phyloP scores from a whole-genome alignment of 2,797 vertebrate species.

The Pseudochirops cupreus region DNA sequence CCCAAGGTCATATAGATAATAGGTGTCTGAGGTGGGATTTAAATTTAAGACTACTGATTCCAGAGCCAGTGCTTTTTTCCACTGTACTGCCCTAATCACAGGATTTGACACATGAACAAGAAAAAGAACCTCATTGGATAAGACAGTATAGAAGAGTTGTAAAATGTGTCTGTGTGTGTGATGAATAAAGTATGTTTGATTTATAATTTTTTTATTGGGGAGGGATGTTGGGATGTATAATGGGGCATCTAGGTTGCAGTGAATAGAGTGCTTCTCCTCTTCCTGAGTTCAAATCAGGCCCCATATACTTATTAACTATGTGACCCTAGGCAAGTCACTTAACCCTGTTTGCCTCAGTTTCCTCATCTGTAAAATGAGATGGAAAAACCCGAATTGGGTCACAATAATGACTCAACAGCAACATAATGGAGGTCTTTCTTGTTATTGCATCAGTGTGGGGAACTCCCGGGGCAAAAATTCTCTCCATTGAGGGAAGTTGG shows the following conservation, averaged over 20 bases:
- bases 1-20: neutral
- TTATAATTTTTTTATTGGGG: neutral
- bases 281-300: neutral
- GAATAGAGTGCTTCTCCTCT: neutral
- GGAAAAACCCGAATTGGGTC: neutral
- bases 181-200: neutral
- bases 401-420: neutral
- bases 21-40: neutral
- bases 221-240: neutral
- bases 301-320: neutral
- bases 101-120: neutral
- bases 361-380: neutral
- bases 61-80: neutral
- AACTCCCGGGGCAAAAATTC: no score
- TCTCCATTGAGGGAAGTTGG: no score
- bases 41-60: neutral
- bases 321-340: neutral
- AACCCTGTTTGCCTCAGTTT: neutral
- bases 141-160: neutral
- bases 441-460: neutral
- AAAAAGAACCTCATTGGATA: neutral
- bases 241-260: neutral
- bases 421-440: neutral
- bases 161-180: no score
- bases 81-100: neutral